Evolutionary conservation across 2,113 vertebrate genomes (phyloP), one percentile per base, ranked within the genome.

Genomic region (Baryphthengus martii): DNA sequence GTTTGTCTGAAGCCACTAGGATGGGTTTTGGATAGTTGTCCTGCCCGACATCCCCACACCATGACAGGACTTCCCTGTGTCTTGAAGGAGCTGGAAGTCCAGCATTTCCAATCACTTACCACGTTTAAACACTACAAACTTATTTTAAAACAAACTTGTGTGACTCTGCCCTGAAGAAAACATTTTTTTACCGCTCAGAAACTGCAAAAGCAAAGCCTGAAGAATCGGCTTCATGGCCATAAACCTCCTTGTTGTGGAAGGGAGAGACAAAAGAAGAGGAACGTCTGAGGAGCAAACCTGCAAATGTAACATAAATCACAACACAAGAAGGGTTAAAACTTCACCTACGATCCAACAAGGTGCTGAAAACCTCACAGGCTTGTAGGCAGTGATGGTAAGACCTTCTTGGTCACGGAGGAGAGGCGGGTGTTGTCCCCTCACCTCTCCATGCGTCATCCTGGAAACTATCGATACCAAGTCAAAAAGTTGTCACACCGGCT

Each of bases 1-100:
- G 33, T 24, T 87, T 9, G 1, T 4, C 55, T 9, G 24, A 84
- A 88, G 52, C 15, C n/a, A 35, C 7, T 28, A 73, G 45, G 49
- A n/a, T 72, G 20, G n/a, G 39, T 55, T 59, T 39, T 33, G 63
- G 39, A 61, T 45, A 0, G 2, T 19, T 4, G 2, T 25, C 24
- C 42, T 72, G 44, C 56, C 35, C 20, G n/a, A 58, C 18, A 44
- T 33, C 16, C 50, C 47, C 37, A 37, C 2, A 18, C 4, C 56
- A 71, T 1, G 2, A 29, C 2, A 6, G 44, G 7, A 9, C 20
- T 15, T 40, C 17, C 31, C 31, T 18, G 53, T 4, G 2, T 17
- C 65, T 39, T 31, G 19, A 67, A 45, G 35, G 26, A 78, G 31
- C 17, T 59, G 23, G 9, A 66, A 71, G 62, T 28, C 79, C 31